Base-by-base conservation (phyloP, 2,113 vertebrate genomes). In the Motacilla alba region DNA sequence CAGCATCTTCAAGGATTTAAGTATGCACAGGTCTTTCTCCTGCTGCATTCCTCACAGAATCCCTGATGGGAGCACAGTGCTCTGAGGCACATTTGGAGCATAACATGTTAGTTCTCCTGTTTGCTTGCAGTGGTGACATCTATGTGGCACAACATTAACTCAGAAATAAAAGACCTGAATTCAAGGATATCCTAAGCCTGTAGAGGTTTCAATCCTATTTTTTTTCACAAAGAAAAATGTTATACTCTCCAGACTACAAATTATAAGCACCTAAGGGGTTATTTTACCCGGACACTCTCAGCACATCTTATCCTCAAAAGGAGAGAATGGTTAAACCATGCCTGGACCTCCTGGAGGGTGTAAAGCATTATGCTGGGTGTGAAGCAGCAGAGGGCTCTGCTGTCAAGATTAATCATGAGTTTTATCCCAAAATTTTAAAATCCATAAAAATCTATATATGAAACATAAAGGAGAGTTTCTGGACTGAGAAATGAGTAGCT, bases 271-370 rank as follows among this genome's bases (percentile, higher is more conserved):
- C 9, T 37, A 28, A 52, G 31, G 43, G 5, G 2, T 20, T 31
- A 18, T 21, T 0, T 0, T 55, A 21, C 3, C 21, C 35, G 68
- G 28, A 55, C 1, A 46, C 4, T 6, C 31, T 26, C n/a, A 55
- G 8, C 5, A 49, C 1, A 1, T 55, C 26, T 6, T 33, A 27
- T 3, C 4, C 19, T 72, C 5, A 21, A 30, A 77, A 74, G 11
- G 6, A 78, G 27, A 70, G 30, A 52, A 76, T 31, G 53, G 7
- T 60, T 66, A 66, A 75, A 59, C 31, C 37, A 55, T 1, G 0
- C 10, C 27, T 68, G 53, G 26, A 53, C 49, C 8, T 89, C n/a
- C 26, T 41, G 43, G 6, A 58, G 17, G 37, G 5, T 2, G 24
- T 28, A 76, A 19, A 82, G 17, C 11, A 30, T 23, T 72, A 8